phyloP scores from a whole-genome alignment of 2,113 vertebrate species.

The Atrichornis clamosus region DNA sequence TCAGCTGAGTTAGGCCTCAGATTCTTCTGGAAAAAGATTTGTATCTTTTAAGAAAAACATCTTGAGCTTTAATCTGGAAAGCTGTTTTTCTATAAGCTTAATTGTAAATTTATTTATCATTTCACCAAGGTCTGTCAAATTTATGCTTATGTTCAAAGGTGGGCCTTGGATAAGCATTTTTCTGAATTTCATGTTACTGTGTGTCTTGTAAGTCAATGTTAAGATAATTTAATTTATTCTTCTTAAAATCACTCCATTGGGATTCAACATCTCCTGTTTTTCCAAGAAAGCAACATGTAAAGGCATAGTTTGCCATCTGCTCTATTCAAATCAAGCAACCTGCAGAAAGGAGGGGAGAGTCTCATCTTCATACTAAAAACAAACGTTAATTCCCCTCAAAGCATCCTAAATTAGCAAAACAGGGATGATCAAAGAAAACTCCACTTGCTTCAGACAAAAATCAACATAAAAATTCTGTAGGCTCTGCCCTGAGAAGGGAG shows the following conservation, averaged over 20 bases:
- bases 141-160: neutral
- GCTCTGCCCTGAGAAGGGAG: neutral
- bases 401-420: neutral
- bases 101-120: neutral
- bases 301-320: neutral
- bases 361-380: neutral
- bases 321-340: neutral
- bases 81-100: neutral
- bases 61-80: neutral
- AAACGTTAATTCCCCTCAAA: neutral
- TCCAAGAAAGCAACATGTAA: neutral
- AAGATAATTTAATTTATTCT: neutral
- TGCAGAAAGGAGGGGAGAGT: neutral
- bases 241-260: neutral
- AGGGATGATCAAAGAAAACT: neutral
- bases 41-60: neutral
- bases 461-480: neutral
- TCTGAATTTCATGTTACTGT: neutral
- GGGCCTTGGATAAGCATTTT: neutral
- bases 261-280: neutral
- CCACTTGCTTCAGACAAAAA: neutral
- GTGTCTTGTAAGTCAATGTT: neutral
- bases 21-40: neutral
- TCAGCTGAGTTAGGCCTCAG: neutral
- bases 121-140: neutral